Evolutionary conservation across 2,888 invertebrate species (phyloP), one percentile per base, ranked within the genome.

Genomic region (Acleris literana): DNA sequence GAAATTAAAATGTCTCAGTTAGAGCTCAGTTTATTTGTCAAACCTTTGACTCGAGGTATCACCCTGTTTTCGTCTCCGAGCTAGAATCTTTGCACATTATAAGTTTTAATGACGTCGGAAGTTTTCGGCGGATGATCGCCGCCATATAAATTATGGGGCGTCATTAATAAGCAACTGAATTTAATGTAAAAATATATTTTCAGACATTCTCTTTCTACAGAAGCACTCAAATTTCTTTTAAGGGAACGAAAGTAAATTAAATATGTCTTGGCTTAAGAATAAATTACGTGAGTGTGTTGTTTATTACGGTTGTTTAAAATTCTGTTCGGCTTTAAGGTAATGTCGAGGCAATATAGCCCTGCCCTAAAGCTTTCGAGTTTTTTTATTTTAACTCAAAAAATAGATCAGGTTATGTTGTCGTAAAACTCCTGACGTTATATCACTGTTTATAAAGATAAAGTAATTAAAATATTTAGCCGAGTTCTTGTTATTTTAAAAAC

Each of bases 31-130:
- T 66, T 57, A 49, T 43, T 48, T 52, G 46, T 39, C 56, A 52
- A 57, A 62, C 62, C 52, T 52, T 61, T 39, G 57, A 62, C 52
- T 66, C 53, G 66, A 72, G 72, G 72, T 69, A 70, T 68, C 68
- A 57, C 68, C 62, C 69, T 65, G 69, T 64, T 68, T 69, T 71
- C 71, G 73, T 74, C 72, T 72, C 71, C 72, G 69, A 69, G 70
- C 70, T 64, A 70, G 73, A 74, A 67, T 64, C 63, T 64, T 62
- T 63, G 60, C 65, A 51, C 70, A 67, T 76, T 74, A 76, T 75
- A 83, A 83, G 77, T 83, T 85, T 84, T 83, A 84, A 82, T 79
- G 80, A 84, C 72, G 76, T 71, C 79, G 72, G 62, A 77, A 81
- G 72, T 79, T 78, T 75, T 76, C 72, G 64, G 59, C 70, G 71